These are phyloP conservation scores for Lomographa bimaculata DNA, from an alignment of 2,888 invertebrate genomes.

Conservation along the genomic window DNA sequence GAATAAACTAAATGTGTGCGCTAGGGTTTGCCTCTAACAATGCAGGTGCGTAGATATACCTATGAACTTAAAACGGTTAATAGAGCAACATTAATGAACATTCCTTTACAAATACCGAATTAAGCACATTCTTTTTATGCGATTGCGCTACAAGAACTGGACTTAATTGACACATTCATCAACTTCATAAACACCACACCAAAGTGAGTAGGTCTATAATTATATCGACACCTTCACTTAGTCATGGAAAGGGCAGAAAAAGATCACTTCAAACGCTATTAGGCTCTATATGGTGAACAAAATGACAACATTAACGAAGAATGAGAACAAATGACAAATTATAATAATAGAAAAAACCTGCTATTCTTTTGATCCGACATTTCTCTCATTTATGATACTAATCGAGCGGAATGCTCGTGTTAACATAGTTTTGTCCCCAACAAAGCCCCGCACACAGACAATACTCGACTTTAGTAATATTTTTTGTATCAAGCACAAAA, in stretches of 20 bases:
- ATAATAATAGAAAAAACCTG: conserved; percentile 81
- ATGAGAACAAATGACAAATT: conserved; percentile 77
- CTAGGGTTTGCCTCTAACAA: background rate
- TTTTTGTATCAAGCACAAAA: conserved; percentile 76
- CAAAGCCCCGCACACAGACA: conserved; percentile 75
- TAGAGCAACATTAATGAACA: background rate
- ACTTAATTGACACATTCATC: conserved; percentile 44
- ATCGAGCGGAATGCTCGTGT: conserved; percentile 77
- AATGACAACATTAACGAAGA: conserved; percentile 63
- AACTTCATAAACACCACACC: conserved; percentile 33
- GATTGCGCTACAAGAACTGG: conserved; percentile 1
- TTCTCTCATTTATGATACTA: conserved; percentile 82
- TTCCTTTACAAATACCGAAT: background rate
- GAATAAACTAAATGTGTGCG: conserved; percentile 6
- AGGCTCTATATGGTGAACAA: conserved; percentile 52
- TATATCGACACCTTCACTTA: conserved; percentile 45
- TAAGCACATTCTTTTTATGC: conserved; percentile 1
- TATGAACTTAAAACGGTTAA: too few species aligned
- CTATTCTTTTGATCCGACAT: conserved; percentile 82
- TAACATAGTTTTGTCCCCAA: conserved; percentile 72
- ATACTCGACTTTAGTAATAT: conserved; percentile 74
- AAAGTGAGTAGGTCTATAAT: conserved; percentile 35
- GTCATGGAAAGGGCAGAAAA: conserved; percentile 45
- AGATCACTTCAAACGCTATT: conserved; percentile 53
- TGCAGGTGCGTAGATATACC: conserved; percentile 13